Evolutionary conservation across 1,140 invertebrate genomes (phyloP).

Genomic region (Habropoda laboriosa): DNA sequence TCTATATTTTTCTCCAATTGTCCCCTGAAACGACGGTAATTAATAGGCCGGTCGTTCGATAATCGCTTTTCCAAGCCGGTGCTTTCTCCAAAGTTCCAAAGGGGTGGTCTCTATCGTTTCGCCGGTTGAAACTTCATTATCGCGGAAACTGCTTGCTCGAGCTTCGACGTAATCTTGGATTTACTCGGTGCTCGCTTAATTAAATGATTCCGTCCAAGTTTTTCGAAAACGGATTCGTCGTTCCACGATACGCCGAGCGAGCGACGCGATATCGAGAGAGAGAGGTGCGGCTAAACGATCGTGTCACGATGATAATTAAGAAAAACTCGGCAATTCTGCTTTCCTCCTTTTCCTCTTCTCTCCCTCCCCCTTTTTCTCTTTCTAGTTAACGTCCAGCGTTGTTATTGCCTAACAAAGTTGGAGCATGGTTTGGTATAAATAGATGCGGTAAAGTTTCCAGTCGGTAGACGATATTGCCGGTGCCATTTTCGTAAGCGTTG

Average conservation of each 20-base stretch:
- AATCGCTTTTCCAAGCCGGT: slow-evolving; percentile 29
- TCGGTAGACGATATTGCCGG: slow-evolving; percentile 41
- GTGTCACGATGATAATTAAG: slow-evolving; percentile 28
- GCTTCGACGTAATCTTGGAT: slow-evolving; percentile 17
- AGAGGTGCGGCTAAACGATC: too few species aligned
- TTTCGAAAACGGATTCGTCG: not conserved
- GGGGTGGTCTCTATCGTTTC: slow-evolving; percentile 1
- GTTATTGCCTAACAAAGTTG: slow-evolving; percentile 62
- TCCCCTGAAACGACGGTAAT: slow-evolving; percentile 10
- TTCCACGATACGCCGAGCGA: not conserved
- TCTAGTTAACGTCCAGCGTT: slow-evolving; percentile 30
- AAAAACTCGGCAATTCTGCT: slow-evolving; percentile 36
- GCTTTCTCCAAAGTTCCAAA: slow-evolving; percentile 3
- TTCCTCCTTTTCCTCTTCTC: not conserved
- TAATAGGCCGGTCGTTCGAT: slow-evolving; percentile 32
- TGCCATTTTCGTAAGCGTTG: slow-evolving; percentile 21
- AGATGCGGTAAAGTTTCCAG: not conserved
- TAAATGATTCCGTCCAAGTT: slow-evolving; percentile 19
- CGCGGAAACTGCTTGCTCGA: slow-evolving; percentile 25
- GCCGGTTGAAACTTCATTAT: slow-evolving; percentile 39
- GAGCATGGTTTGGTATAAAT: slow-evolving; percentile 48
- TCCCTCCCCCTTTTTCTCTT: not conserved
- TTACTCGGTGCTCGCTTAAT: slow-evolving; percentile 20
- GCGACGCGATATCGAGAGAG: not conserved
- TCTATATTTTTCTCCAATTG: not conserved